Base-by-base conservation (phyloP, 2,113 vertebrate genomes). In the Gymnobelideus leadbeateri region DNA sequence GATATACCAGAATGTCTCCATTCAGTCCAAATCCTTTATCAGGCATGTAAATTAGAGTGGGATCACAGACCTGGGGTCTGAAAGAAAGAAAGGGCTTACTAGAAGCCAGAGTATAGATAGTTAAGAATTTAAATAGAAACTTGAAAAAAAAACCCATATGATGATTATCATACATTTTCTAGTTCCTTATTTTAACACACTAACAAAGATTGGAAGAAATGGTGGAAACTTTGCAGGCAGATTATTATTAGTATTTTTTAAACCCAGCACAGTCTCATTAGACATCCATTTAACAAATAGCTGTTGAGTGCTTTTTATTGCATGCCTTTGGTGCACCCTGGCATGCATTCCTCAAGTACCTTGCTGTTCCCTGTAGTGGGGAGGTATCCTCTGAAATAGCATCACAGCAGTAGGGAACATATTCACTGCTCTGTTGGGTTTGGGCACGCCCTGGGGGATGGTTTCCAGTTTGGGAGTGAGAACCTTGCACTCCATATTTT, bases 391-490 rank as follows among this genome's bases (percentile, higher is more conserved):
- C 14, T 77, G n/a, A 19, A 77, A n/a, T 77, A 77, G 61, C 16
- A n/a, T 77, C 68, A 23, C n/a, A 84, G 37, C n/a, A 8, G 19
- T 23, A 84, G 68, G 68, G n/a, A n/a, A 23, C 19, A 21, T 19
- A 84, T 0, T 77, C 37, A 77, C 68, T 43, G 68, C n/a, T 84
- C 37, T 43, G 19, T 43, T 77, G 6, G 37, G 4, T 84, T 84
- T n/a, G 68, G 43, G 43, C 43, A 84, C n/a, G 43, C 25, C 0
- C 47, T 49, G 47, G 47, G 52, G 57, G 7, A 21, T 55, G 6
- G 25, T 37, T 23, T 92, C 94, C 92, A 8, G 57, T 51, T 94
- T 91, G 37, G 89, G 52, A 89, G 46, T 52, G 91, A 53, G 46
- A 92, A 31, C 47, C 51, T 77, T 92, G 55, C 50, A 68, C 89